A percentile compares a stretch with the other conserved stretches of the same genome.
phyloP scores from a whole-genome alignment of 1,140 invertebrate genomes.

The Papilio polytes region DNA sequence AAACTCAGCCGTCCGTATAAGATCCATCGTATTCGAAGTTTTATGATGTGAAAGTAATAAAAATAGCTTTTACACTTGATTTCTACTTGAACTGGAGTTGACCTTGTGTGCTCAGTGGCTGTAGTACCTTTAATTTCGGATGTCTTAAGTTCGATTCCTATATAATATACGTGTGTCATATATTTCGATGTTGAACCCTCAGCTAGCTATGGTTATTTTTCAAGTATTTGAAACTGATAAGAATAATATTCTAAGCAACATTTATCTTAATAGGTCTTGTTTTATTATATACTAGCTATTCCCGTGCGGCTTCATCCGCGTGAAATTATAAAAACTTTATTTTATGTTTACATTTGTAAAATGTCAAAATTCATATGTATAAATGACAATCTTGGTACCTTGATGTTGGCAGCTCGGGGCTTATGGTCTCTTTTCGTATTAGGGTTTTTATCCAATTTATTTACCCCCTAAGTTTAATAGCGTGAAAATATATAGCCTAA shows the following conservation, averaged over 20 bases:
- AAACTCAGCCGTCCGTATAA: conserved; percentile 53
- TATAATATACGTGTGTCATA: too few species aligned
- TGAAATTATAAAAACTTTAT: too few species aligned
- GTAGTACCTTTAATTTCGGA: background rate
- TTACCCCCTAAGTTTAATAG: too few species aligned
- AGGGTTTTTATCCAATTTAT: too few species aligned
- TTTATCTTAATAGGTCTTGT: background rate
- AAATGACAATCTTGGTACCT: too few species aligned
- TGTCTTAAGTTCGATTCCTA: background rate
- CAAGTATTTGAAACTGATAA: background rate
- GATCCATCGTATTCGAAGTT: conserved; percentile 61
- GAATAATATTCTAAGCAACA: background rate
- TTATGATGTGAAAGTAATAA: conserved; percentile 68
- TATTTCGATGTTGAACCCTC: background rate
- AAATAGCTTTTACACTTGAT: conserved; percentile 63
- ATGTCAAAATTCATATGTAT: too few species aligned
- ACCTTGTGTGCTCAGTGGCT: background rate
- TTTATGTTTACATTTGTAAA: too few species aligned
- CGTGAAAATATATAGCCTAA: too few species aligned
- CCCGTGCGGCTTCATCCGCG: too few species aligned
- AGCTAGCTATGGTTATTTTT: background rate
- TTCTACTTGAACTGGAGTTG: conserved; percentile 37
- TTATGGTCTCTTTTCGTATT: too few species aligned
- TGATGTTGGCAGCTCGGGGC: too few species aligned
- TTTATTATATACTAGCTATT: background rate